phyloP scores from a whole-genome alignment of 1,140 invertebrate genomes.

The Pseudomyrmex cubaensis region DNA sequence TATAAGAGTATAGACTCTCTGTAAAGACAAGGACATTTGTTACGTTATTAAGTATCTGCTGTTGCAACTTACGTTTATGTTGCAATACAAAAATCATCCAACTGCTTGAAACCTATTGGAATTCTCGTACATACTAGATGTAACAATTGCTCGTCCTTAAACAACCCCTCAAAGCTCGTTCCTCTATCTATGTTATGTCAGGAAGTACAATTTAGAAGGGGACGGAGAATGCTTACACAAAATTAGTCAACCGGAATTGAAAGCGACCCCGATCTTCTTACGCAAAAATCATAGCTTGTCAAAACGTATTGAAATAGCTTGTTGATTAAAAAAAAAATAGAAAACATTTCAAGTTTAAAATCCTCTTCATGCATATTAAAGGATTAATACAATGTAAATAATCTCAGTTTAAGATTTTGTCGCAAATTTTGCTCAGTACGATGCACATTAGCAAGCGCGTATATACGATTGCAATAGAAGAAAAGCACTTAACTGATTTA shows the following conservation, averaged over 20 bases:
- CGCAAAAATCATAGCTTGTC: slow-evolving; percentile 22
- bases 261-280: slow-evolving; percentile 17
- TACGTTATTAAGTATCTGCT: slow-evolving; percentile 21
- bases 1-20: background rate
- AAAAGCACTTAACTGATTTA: slow-evolving; percentile 54
- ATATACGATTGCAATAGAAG: slow-evolving; percentile 37
- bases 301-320: slow-evolving; percentile 7
- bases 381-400: background rate
- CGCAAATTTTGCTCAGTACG: slow-evolving; percentile 4
- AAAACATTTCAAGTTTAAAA: too few relatives aligned
- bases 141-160: background rate
- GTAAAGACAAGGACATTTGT: background rate
- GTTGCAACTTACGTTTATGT: background rate
- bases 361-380: too few relatives aligned
- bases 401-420: slow-evolving; percentile 4
- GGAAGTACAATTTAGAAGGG: slow-evolving; percentile 35
- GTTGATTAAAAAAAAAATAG: too few relatives aligned
- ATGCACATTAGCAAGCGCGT: background rate
- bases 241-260: background rate
- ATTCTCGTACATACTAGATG: background rate
- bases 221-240: background rate
- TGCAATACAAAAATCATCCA: slow-evolving; percentile 13
- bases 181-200: slow-evolving; percentile 44
- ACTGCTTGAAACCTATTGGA: background rate
- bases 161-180: slow-evolving; percentile 1